Evolutionary conservation across 2,113 vertebrate species (phyloP).

Genomic region (Colossoma macropomum): DNA sequence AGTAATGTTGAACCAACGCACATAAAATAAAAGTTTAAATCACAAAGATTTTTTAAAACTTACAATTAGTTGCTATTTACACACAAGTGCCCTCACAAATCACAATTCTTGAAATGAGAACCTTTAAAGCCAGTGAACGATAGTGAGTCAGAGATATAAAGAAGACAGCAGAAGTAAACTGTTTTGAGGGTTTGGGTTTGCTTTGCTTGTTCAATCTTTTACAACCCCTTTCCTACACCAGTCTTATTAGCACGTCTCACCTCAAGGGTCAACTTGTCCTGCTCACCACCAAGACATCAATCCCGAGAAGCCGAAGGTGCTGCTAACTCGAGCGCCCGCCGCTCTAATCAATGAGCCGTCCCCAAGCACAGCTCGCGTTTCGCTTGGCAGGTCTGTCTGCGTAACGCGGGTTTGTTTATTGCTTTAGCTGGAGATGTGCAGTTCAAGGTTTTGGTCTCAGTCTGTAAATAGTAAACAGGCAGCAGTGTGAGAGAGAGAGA

Average conservation of each 20-base stretch:
- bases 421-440: slow-evolving; percentile 22
- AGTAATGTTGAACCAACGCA: too few species aligned
- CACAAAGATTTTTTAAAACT: too few species aligned
- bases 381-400: background rate
- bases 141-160: too few species aligned
- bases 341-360: background rate
- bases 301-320: background rate
- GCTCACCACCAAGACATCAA: background rate
- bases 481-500: background rate
- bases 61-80: too few species aligned
- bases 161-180: background rate
- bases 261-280: background rate
- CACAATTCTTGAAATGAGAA: background rate
- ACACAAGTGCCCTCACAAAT: background rate
- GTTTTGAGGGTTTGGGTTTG: background rate
- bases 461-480: slow-evolving; percentile 52
- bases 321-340: background rate
- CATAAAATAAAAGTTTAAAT: too few species aligned
- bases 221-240: background rate
- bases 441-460: slow-evolving; percentile 19
- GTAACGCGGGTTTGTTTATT: slow-evolving; percentile 28
- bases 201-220: background rate
- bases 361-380: slow-evolving; percentile 4
- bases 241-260: background rate
- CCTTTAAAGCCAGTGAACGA: background rate